A percentile compares a stretch with the other conserved stretches of the same genome.
These are phyloP conservation scores for Calameuta idolon DNA, from an alignment of 2,888 invertebrate species.

Conservation along the genomic window DNA sequence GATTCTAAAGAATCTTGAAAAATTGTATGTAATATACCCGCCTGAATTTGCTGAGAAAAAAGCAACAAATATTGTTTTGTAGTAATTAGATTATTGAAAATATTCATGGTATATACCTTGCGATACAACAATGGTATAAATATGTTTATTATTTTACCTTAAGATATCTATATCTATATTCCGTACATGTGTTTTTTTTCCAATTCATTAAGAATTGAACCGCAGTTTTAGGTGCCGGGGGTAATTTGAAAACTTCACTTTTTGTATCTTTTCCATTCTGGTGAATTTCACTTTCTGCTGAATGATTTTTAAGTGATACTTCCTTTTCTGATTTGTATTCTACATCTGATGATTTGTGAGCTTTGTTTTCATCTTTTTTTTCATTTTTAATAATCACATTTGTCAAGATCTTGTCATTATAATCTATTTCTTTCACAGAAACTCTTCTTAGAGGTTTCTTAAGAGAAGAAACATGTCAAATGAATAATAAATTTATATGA, in stretches of 20 bases:
- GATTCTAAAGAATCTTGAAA: slow-evolving; percentile 79
- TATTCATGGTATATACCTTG: neutral
- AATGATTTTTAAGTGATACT: slow-evolving; percentile 11
- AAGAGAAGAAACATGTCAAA: slow-evolving; percentile 38
- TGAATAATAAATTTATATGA: neutral
- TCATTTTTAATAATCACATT: slow-evolving; percentile 29
- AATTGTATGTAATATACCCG: slow-evolving; percentile 71
- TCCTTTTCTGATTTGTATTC: slow-evolving; percentile 12
- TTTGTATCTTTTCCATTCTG: slow-evolving; percentile 7
- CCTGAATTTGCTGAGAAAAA: slow-evolving; percentile 71
- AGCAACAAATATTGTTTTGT: slow-evolving; percentile 1
- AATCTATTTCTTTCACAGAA: slow-evolving; percentile 67
- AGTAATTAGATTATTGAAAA: neutral
- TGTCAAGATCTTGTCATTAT: slow-evolving; percentile 45
- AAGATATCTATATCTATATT: slow-evolving; percentile 72
- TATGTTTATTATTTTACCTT: slow-evolving; percentile 61
- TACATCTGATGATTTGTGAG: neutral
- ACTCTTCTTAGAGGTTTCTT: slow-evolving; percentile 73
- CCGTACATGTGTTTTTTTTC: slow-evolving; percentile 70
- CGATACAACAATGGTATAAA: slow-evolving; percentile 17
- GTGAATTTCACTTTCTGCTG: neutral
- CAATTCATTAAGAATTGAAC: slow-evolving; percentile 77
- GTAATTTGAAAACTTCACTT: slow-evolving; percentile 44
- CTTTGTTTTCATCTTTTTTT: slow-evolving; percentile 28
- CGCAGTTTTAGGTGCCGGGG: slow-evolving; percentile 71